Conservation (phyloP, 1,140 invertebrate genomes). For the Telenomus remus region DNA sequence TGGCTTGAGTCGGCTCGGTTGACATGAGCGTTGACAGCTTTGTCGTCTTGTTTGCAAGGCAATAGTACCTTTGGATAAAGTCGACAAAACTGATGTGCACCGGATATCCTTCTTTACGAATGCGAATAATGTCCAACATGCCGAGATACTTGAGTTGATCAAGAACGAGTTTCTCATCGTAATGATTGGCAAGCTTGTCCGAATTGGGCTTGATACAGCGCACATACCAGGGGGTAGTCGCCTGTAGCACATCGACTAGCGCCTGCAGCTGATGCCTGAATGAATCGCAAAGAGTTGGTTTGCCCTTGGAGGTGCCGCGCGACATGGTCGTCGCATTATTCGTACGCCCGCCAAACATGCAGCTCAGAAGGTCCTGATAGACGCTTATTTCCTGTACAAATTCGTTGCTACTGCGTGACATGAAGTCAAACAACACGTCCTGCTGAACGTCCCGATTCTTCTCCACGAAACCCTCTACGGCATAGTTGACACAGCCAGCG, state of each 20-base stretch:
- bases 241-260: conserved; percentile 92
- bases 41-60: conserved; percentile 75
- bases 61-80: conserved; percentile 88
- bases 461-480: conserved; percentile 95
- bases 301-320: conserved; percentile 90
- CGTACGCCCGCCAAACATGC: conserved; percentile 66
- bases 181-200: conserved; percentile 89
- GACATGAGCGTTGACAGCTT: conserved; percentile 63
- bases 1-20: conserved; percentile 76
- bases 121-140: conserved; percentile 96
- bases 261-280: conserved; percentile 94
- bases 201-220: conserved; percentile 96
- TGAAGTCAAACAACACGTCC: conserved; percentile 95
- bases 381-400: conserved; percentile 92
- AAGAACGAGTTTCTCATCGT: conserved; percentile 88
- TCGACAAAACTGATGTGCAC: conserved; percentile 88
- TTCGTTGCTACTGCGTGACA: conserved; percentile 89
- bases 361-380: conserved; percentile 80
- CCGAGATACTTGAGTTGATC: conserved; percentile 95
- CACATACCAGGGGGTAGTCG: conserved; percentile 96
- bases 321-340: conserved; percentile 81
- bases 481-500: conserved; percentile 95
- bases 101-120: conserved; percentile 94
- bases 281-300: conserved; percentile 94
- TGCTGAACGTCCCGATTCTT: conserved; percentile 97